A percentile compares a stretch with the other conserved stretches of the same genome.
Conservation (phyloP, 2,113 vertebrate species). For the Albula goreensis region DNA sequence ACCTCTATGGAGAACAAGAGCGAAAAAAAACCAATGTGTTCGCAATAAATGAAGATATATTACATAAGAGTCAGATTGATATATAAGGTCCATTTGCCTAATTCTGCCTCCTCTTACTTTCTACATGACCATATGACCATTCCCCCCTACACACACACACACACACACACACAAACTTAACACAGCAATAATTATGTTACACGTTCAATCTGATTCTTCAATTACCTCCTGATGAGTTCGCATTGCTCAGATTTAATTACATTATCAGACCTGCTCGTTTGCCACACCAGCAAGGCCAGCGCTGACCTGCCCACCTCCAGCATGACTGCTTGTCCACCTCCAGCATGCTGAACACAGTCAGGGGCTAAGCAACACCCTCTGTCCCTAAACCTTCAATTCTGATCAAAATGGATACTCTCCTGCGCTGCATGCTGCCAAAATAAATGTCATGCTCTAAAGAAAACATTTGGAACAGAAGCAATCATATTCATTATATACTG, state of each 20-base stretch:
- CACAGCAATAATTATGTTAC: not conserved
- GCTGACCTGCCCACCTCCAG: not conserved
- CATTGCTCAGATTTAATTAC: not conserved
- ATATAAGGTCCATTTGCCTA: not conserved
- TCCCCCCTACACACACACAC: too few relatives aligned
- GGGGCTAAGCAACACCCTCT: not conserved
- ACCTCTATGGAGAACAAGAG: not conserved
- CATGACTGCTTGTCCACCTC: not conserved
- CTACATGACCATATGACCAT: not conserved
- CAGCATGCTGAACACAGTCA: not conserved
- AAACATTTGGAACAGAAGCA: too few relatives aligned
- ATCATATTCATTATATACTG: too few relatives aligned
- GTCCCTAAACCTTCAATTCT: too few relatives aligned
- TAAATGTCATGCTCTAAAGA: too few relatives aligned
- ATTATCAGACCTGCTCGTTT: not conserved
- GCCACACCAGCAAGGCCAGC: not conserved
- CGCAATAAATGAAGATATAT: not conserved
- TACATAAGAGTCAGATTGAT: not conserved
- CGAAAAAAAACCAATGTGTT: not conserved
- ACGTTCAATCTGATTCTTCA: not conserved
- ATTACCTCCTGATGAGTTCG: not conserved
- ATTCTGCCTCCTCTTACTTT: not conserved
- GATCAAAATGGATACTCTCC: not conserved
- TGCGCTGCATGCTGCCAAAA: not conserved
- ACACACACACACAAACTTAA: not conserved